Evolutionary conservation across 2,113 vertebrate species (phyloP), one percentile per base, ranked within the genome.

Genomic region (Bothrops jararaca): DNA sequence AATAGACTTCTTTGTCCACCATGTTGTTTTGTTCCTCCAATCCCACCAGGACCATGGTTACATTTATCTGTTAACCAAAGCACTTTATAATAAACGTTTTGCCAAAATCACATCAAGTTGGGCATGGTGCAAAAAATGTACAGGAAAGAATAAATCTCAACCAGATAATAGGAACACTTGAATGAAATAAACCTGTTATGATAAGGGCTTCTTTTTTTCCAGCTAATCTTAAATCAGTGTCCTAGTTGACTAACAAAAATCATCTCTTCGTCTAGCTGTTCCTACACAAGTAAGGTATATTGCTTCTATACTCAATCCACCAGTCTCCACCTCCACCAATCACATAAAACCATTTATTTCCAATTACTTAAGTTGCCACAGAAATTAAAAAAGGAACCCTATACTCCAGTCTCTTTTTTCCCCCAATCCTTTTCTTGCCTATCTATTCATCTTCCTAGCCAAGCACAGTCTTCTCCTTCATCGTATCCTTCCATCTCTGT

Each of bases 301-400:
- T 24, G 50, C n/a, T n/a, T 86, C 3, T 29, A 92, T 92, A 93
- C 92, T 86, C 93, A 42, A 34, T 85, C 52, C 52, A 91, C 86
- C 93, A 91, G 58, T 50, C 6, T 22, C 18, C 11, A 58, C 90
- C 95, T 95, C 89, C 85, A 91, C 95, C 92, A 93, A 58, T 10
- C 22, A 8, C 42, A 34, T 3, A 15, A 86, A 91, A 90, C 94
- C 95, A 93, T 94, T 96, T 95, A 94, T 94, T 95, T 93, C 90
- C 93, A 90, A 92, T 52, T 80, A 57, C 94, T 90, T 89, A 90
- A 93, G 85, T 97, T 90, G 89, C 74, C 93, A 64, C 23, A 58
- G 93, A 91, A 95, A 86, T 94, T 94, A 85, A 26, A 52, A 91
- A 15, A 45, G 13, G 74, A 24, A 56, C 39, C 45, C 56, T 20